A percentile compares a stretch with the other conserved stretches of the same genome.
phyloP scores from a whole-genome alignment of 2,888 invertebrate species.

The Neoaliturus tenellus region DNA sequence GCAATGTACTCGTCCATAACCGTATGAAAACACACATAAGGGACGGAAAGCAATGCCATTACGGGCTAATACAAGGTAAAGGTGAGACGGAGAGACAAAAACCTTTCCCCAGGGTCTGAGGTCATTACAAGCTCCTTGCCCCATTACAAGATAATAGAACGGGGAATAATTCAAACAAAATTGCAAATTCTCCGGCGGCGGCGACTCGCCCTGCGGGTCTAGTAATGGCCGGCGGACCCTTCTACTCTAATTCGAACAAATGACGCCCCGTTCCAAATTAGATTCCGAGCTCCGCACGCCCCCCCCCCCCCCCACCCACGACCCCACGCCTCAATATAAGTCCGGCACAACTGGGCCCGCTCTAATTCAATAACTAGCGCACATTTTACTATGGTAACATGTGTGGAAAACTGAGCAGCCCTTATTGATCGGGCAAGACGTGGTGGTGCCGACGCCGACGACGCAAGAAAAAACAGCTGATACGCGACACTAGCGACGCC shows the following conservation, averaged over 20 bases:
- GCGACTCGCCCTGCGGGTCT: conserved; percentile 46
- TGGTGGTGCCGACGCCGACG: background rate
- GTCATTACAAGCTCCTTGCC: conserved; percentile 50
- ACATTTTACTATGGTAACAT: conserved; percentile 67
- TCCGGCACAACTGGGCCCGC: conserved; percentile 56
- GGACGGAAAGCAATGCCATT: conserved; percentile 4
- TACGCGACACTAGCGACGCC: conserved; percentile 11
- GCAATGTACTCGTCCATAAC: background rate
- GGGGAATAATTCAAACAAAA: conserved; percentile 66
- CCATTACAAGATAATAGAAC: conserved; percentile 60
- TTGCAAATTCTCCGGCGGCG: conserved; percentile 64
- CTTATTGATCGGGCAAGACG: background rate
- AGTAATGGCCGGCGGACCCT: conserved; percentile 62
- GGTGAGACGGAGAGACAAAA: conserved; percentile 30
- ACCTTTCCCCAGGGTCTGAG: background rate
- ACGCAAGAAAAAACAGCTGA: background rate
- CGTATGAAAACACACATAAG: background rate
- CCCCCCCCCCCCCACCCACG: conserved; percentile 69
- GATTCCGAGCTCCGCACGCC: conserved; percentile 72
- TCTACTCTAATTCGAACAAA: conserved; percentile 66
- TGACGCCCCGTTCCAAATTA: conserved; percentile 66
- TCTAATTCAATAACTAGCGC: conserved; percentile 67
- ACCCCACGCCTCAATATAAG: conserved; percentile 69
- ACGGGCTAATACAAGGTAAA: conserved; percentile 15
- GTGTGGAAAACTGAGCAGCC: conserved; percentile 60